A percentile compares a stretch with the other conserved stretches of the same genome.
These are phyloP conservation scores for Apistogramma diplotaenia DNA, from an alignment of 2,113 vertebrate species.

Conservation along the genomic window DNA sequence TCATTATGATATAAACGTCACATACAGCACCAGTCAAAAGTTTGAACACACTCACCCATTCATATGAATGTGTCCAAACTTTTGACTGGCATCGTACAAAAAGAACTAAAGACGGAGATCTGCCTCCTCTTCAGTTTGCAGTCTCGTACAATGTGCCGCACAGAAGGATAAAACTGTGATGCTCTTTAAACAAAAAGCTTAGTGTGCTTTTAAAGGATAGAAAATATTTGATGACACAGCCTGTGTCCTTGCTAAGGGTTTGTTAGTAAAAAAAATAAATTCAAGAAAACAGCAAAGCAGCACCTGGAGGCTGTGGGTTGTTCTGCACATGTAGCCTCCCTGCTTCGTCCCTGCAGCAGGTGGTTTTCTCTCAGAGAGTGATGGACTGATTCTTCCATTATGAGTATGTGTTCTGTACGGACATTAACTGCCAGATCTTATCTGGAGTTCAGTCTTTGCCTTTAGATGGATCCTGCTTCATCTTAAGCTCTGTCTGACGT, in stretches of 20 bases:
- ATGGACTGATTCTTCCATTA: not conserved
- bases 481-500: constrained; percentile 2
- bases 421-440: constrained; percentile 6
- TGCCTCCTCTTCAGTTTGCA: not conserved
- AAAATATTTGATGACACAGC: not conserved
- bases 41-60: too few relatives aligned
- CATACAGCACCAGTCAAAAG: not conserved
- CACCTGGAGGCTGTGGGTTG: not conserved
- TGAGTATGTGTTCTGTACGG: not conserved
- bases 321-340: not conserved
- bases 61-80: too few relatives aligned
- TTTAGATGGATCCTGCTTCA: constrained; percentile 30
- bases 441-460: not conserved
- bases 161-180: not conserved
- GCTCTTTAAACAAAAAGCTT: not conserved
- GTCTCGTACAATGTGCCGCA: not conserved
- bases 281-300: not conserved
- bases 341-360: not conserved
- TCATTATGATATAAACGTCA: not conserved
- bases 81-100: not conserved
- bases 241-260: not conserved
- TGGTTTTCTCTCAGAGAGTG: not conserved
- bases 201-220: not conserved
- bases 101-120: not conserved
- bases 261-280: not conserved